Evolutionary conservation across 2,888 invertebrate genomes (phyloP).

Genomic region (Cheilosia scutellata): DNA sequence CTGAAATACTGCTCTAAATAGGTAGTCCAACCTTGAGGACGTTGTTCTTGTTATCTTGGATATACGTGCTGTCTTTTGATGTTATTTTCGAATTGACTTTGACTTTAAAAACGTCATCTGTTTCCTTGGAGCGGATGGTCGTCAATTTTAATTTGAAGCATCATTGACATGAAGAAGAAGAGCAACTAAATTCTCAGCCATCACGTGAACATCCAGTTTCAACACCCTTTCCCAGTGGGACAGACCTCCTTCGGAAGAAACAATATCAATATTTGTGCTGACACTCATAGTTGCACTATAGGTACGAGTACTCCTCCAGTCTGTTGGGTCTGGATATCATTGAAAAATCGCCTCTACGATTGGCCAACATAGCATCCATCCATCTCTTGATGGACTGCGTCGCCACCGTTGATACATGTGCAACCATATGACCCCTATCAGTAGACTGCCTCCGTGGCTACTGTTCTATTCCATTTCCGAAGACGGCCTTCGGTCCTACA

Average conservation of each 20-base stretch:
- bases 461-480: slow-evolving; percentile 17
- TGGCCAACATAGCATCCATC: slow-evolving; percentile 7
- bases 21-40: too few relatives aligned
- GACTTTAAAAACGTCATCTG: too few relatives aligned
- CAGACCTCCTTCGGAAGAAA: neutral
- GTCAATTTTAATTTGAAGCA: too few relatives aligned
- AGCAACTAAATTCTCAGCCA: neutral
- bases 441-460: neutral
- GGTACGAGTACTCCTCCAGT: neutral
- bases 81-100: too few relatives aligned
- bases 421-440: slow-evolving; percentile 34
- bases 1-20: too few relatives aligned
- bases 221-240: neutral
- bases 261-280: slow-evolving; percentile 21
- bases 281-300: neutral
- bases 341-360: slow-evolving; percentile 32
- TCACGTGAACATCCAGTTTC: neutral
- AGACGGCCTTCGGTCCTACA: slow-evolving; percentile 24
- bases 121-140: too few relatives aligned
- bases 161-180: too few relatives aligned
- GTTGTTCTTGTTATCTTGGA: too few relatives aligned
- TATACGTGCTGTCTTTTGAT: too few relatives aligned
- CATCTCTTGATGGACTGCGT: slow-evolving; percentile 52
- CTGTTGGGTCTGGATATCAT: neutral
- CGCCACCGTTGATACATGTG: slow-evolving; percentile 30